Conservation (phyloP, 2,888 invertebrate species). For the Zygaena filipendulae region DNA sequence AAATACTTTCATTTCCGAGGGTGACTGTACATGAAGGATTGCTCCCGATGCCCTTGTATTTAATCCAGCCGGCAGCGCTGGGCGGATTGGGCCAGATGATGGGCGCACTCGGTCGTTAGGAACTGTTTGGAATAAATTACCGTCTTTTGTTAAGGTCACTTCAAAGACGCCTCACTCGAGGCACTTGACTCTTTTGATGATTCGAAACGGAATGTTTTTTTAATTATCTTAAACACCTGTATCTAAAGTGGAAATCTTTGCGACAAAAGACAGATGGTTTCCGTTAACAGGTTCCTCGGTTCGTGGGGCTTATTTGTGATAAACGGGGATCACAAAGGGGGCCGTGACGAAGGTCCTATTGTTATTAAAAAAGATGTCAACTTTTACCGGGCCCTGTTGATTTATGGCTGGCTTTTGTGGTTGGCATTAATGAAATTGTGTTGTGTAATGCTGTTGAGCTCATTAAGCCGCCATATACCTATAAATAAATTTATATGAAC, state of each 20-base stretch:
- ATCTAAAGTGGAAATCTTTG: slow-evolving; percentile 2
- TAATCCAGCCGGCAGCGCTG: too few relatives aligned
- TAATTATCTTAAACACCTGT: slow-evolving; percentile 2
- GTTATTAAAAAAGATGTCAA: slow-evolving; percentile 56
- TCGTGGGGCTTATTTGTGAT: slow-evolving; percentile 19
- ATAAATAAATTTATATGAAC: too few relatives aligned
- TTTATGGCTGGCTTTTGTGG: slow-evolving; percentile 39
- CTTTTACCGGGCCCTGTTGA: slow-evolving; percentile 33
- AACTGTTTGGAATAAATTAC: too few relatives aligned
- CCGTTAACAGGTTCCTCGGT: slow-evolving; percentile 1
- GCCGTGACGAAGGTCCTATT: slow-evolving; percentile 27
- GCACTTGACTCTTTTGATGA: not conserved
- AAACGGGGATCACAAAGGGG: slow-evolving; percentile 25
- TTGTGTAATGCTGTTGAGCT: slow-evolving; percentile 38
- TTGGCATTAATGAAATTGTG: slow-evolving; percentile 36
- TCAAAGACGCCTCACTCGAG: not conserved
- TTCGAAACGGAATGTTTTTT: not conserved
- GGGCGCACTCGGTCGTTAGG: too few relatives aligned
- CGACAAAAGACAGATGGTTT: slow-evolving; percentile 1
- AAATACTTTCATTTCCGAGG: too few relatives aligned
- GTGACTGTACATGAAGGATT: too few relatives aligned
- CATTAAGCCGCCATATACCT: slow-evolving; percentile 32
- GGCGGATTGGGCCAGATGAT: too few relatives aligned
- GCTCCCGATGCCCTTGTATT: too few relatives aligned
- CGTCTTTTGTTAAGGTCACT: not conserved